Base-by-base conservation (phyloP, 1,140 invertebrate genomes). In the Drosophila santomea region DNA sequence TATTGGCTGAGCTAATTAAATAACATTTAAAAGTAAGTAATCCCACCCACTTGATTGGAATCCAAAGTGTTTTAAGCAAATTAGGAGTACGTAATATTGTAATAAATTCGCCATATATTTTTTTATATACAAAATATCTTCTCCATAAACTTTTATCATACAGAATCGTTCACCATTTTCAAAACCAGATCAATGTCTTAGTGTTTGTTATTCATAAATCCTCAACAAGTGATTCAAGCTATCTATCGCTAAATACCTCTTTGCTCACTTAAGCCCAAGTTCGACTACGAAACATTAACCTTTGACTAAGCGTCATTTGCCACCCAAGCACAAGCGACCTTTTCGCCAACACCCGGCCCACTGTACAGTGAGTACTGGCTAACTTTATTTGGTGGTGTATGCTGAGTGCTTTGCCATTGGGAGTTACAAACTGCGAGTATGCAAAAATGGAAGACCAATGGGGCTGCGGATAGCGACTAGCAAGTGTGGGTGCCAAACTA, bases 401-500 rank as follows among this genome's bases (percentile, higher is more conserved):
- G 47, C 41, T 54, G 73, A 76, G 73, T 75, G 54, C 52, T 59
- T 66, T 68, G 74, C 50, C 56, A 39, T 68, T 59, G 55, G 23
- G 28, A 66, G 52, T 54, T 55, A 17, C 36, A 51, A 63, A 25
- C 45, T 56, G 20, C 32, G 15, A 54, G 23, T 56, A 32, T 15
- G 66, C 28, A 57, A 25, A 69, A 71, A 57, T 50, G 25, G 41
- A 48, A 48, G 41, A 36, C 25, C n/a, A 28, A 57, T 15, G 5
- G 36, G 25, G 17, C 38, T 15, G 36, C 15, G 64, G 15, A 71
- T 57, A 57, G 25, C 64, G 20, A 3, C 8, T 36, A 32, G 48
- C 45, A 52, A 80, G 76, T 89, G 83, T 88, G 84, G 83, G 83
- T 89, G 83, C 80, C 80, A 84, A 74, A 67, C 60, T 60, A 84